Percentiles rank a stretch among this genome's conserved stretches.
These are phyloP conservation scores for Bos indicus DNA, from an alignment of 2,113 vertebrate species.

Conservation along the genomic window DNA sequence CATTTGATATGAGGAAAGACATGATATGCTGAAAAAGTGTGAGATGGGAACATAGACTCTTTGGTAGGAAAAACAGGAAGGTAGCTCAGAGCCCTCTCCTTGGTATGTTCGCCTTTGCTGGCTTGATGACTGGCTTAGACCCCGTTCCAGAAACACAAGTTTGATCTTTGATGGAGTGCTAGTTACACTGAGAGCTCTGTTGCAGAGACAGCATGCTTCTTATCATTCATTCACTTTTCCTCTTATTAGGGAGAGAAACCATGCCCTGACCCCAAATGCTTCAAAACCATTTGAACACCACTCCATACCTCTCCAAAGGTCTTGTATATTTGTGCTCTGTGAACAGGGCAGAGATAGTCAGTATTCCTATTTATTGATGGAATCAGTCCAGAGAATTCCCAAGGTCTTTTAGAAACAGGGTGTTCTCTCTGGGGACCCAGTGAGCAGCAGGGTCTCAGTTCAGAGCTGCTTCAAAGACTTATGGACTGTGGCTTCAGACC, in stretches of 20 bases:
- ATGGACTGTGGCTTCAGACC: neutral
- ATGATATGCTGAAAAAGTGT: neutral
- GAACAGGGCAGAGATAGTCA: neutral
- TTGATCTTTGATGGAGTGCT: neutral
- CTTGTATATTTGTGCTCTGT: neutral
- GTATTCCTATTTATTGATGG: neutral
- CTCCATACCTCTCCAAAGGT: neutral
- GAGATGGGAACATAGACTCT: neutral
- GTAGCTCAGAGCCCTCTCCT: neutral
- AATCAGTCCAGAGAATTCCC: neutral
- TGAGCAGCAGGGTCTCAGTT: neutral
- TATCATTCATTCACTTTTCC: neutral
- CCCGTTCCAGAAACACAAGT: neutral
- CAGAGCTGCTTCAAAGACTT: neutral
- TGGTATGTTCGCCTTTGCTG: neutral
- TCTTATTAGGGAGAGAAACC: neutral
- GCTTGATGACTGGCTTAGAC: neutral
- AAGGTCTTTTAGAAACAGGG: neutral
- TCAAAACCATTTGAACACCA: neutral
- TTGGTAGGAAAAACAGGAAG: neutral
- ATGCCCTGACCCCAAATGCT: neutral
- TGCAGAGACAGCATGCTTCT: neutral
- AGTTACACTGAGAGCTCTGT: neutral
- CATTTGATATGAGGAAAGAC: neutral
- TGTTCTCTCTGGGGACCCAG: neutral